Evolutionary conservation across 2,888 invertebrate genomes (phyloP), one percentile per base, ranked within the genome.

Genomic region (Nasonovia ribisnigri): DNA sequence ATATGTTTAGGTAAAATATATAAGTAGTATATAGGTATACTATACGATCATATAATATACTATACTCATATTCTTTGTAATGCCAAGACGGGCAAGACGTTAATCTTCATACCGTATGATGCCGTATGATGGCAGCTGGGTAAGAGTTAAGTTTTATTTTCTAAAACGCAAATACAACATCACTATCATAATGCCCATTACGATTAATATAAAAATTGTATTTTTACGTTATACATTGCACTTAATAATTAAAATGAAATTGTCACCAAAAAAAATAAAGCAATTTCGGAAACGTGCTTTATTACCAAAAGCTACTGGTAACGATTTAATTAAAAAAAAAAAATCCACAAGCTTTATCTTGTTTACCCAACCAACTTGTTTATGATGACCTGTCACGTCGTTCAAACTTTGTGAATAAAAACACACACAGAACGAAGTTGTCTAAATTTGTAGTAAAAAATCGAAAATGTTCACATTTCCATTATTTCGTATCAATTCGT

Each of bases 321-420:
- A 36, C 77, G 29, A 84, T 91, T 77, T 42, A 91, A 84, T 84
- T 42, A 4, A 43, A 90, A 77, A 67, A 89, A n/a, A 90, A 5
- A 89, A 60, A 77, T 77, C 54, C n/a, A 3, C 36, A 51, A 48
- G 90, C 84, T 89, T 46, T 89, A 51, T 84, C 51, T 91, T 54
- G 91, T 42, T 84, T 51, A 36, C 13, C 51, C 29, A 51, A 29
- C 51, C 24, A 91, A 84, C 26, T 84, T 42, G 51, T 54, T 91
- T 77, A 91, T 51, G 57, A 77, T 77, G 29, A 29, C 24, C 67
- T 16, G 67, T 90, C 90, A 77, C 67, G 90, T 90, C 36, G 57
- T 67, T 90, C 67, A 67, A 36, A 67, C 26, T 90, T 48, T 48
- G 46, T 48, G 36, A 77, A 90, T 67, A 67, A 90, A 90, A 67